Evolutionary conservation across 2,888 invertebrate species (phyloP), one percentile per base, ranked within the genome.

Genomic region (Eupeodes latifasciatus): DNA sequence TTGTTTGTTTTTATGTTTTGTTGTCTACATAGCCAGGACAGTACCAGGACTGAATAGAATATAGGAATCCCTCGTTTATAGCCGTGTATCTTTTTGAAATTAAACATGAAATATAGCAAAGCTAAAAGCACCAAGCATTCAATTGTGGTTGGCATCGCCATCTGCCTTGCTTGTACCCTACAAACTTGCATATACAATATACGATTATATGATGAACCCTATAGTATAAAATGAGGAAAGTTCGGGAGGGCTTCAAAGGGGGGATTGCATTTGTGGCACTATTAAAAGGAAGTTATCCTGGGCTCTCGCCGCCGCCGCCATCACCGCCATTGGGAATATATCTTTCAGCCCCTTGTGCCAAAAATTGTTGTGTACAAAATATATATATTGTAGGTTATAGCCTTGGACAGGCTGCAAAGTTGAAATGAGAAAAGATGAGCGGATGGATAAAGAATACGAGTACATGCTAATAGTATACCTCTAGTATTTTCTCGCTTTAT

Each of bases 21-120:
- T 55, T 57, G 67, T 71, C 47, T 16, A 47, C 12, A 47, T 7
- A 27, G 19, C 44, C 49, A 27, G 27, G 27, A 27, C 27, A 27
- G 27, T 27, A 27, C 10, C 14, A 16, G n/a, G 27, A 27, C 27
- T 4, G 36, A 34, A 10, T 72, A 10, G 36, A 36, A 55, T 49
- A 40, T 40, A 40, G 6, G 40, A 40, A 40, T 40, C 40, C 40
- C 40, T 44, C 72, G 79, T 80, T 87, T 87, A 87, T 87, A 80
- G 72, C 77, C 71, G 57, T 87, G 84, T 87, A 87, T 87, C 84
- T 77, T 77, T 87, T 77, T 51, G 67, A 83, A 87, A 83, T 62
- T 87, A 80, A 80, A 76, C 76, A 80, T 76, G 80, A 87, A 75
- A 84, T 84, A 77, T 44, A 14, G 16, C 49, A 40, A 19, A 79